Conservation (phyloP, 1,140 invertebrate species). For the Danaus melanippus region DNA sequence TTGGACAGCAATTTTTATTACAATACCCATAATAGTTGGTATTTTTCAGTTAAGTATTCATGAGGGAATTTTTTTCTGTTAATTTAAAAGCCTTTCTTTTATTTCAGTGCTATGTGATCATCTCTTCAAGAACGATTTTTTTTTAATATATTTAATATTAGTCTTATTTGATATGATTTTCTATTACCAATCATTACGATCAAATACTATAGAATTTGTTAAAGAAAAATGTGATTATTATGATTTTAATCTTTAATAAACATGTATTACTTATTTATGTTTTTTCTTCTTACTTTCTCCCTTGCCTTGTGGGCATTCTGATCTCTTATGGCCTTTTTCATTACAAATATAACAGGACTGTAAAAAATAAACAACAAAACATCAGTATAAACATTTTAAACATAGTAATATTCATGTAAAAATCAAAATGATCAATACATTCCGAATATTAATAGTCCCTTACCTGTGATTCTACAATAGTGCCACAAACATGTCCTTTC, state of each 20-base stretch:
- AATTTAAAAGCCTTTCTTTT: conserved; percentile 14
- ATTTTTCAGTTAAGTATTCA: too few species aligned
- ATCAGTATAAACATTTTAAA: background rate
- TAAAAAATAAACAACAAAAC: conserved; percentile 30
- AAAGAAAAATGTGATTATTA: too few species aligned
- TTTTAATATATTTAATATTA: background rate
- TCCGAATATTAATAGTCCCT: conserved; percentile 5
- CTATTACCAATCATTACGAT: too few species aligned
- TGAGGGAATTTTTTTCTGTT: too few species aligned
- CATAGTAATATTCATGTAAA: too few species aligned
- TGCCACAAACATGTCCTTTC: conserved; percentile 74
- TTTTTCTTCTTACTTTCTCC: conserved; percentile 35
- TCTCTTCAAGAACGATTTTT: conserved; percentile 3
- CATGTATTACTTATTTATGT: conserved; percentile 14
- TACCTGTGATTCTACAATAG: conserved; percentile 63
- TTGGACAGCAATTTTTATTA: too few species aligned
- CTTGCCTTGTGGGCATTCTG: conserved; percentile 43
- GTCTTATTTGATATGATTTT: conserved; percentile 3
- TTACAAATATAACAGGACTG: conserved; percentile 65
- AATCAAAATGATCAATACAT: too few species aligned
- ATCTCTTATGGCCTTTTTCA: conserved; percentile 59
- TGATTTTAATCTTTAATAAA: too few species aligned
- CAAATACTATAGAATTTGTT: too few species aligned
- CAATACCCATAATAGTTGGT: too few species aligned
- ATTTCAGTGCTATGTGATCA: conserved; percentile 29